Conservation (phyloP, 2,113 vertebrate species). For the Lepus timidus region DNA sequence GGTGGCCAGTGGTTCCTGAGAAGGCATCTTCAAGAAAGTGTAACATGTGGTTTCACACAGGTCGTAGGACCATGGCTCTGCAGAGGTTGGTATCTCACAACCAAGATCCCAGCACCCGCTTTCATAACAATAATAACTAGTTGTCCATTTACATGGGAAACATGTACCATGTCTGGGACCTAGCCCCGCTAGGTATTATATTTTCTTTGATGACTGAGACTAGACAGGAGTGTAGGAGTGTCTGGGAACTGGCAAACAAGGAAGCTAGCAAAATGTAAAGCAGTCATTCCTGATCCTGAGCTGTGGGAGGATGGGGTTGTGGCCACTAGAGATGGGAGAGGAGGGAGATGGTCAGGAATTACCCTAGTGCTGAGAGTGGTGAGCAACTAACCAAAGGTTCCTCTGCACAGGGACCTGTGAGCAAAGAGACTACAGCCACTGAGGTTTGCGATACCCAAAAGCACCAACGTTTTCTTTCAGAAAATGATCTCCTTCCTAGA, state of each 20-base stretch:
- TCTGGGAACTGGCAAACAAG: background rate
- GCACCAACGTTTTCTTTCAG: background rate
- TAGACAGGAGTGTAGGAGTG: background rate
- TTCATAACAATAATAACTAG: conserved; percentile 4
- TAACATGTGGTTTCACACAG: background rate
- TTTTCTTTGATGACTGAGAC: background rate
- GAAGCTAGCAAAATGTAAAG: background rate
- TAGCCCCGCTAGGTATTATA: background rate
- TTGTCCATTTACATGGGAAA: background rate
- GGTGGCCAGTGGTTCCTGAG: background rate
- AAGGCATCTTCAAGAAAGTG: background rate
- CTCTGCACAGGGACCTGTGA: background rate
- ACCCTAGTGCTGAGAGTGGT: background rate
- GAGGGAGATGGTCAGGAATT: background rate
- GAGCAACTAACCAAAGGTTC: background rate
- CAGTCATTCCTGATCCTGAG: background rate
- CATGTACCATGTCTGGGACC: background rate
- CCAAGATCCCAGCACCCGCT: background rate
- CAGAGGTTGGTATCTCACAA: background rate
- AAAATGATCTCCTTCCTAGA: conserved; percentile 44
- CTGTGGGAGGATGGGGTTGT: background rate
- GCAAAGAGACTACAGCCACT: background rate
- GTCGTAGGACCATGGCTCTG: background rate
- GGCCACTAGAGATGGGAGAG: background rate
- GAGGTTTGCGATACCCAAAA: background rate